Base-by-base conservation (phyloP, 2,888 invertebrate species). In the Xylocampa areola region DNA sequence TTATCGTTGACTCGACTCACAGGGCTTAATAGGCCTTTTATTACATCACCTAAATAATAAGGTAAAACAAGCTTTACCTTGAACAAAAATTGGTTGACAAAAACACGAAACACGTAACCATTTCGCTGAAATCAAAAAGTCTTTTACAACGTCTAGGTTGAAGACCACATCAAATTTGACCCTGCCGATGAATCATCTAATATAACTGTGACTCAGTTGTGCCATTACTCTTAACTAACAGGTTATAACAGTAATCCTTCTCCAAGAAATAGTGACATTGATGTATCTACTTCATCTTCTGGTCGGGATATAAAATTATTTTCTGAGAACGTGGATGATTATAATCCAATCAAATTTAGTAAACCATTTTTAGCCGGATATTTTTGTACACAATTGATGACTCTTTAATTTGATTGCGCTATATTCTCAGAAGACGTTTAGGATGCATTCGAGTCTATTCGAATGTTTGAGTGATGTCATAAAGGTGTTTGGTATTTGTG, bases 241-340 rank as follows among this genome's bases (percentile, higher is more conserved):
- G 58, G 54, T 65, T 51, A 60, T 55, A 61, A 65, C 39, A 45
- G 62, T 66, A 76, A 76, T 73, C 48, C 64, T 68, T 60, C 68
- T 68, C 63, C 51, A 25, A 44, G 70, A 76, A 73, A 43, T 49
- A 39, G 21, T 63, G 76, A 76, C 74, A 72, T 62, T 76, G 76
- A 76, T 72, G 55, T 53, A 76, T 74, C 63, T 60, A 55, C 61
- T 59, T 67, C 72, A 74, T 72, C 72, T 76, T 65, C 72, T 55
- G 60, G 44, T 52, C 58, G 49, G 45, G 48, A 54, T 37, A 55
- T 37, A 57, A 60, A 45, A 68, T 60, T 53, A 66, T 68, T 60
- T 74, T 59, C 68, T 45, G 17, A 19, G 64, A 68, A 68, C 54
- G 27, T 7, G 35, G 14, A 52, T 53, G 47, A 52, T 66, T 63